Conservation (phyloP, 2,888 invertebrate species). For the Pardosa pseudoannulata region DNA sequence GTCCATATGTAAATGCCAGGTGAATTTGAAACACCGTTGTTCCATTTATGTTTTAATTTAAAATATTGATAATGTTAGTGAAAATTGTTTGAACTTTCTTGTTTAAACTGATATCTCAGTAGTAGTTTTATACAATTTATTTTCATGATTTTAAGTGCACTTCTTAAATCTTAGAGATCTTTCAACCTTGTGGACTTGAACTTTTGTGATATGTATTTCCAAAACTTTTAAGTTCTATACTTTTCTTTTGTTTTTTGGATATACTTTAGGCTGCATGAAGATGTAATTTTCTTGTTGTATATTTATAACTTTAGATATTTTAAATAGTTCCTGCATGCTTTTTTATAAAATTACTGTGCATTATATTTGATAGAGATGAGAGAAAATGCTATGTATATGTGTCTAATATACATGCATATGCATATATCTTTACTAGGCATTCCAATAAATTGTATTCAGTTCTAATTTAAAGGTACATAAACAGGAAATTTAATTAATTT, state of each 20-base stretch:
- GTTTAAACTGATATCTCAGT: background rate
- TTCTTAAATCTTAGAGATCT: background rate
- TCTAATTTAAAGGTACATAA: no score
- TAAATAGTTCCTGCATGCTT: no score
- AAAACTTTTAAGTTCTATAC: background rate
- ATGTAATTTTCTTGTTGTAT: no score
- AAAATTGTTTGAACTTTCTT: background rate
- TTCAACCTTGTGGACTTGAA: background rate
- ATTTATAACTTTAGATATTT: no score
- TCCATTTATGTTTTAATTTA: conserved; percentile 24
- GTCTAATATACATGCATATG: no score
- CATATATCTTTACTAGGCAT: background rate
- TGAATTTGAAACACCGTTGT: conserved; percentile 41
- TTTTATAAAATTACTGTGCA: no score
- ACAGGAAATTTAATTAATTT: no score
- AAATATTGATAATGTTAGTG: conserved; percentile 4
- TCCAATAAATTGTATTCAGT: background rate
- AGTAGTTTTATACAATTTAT: conserved; percentile 14
- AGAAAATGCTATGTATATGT: no score
- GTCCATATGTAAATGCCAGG: conserved; percentile 80
- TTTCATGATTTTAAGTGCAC: background rate
- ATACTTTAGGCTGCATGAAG: no score
- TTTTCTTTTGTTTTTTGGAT: no score
- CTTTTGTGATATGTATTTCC: background rate
- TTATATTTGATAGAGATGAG: no score